Evolutionary conservation across 2,113 vertebrate species (phyloP).

Genomic region (Lanius collurio): DNA sequence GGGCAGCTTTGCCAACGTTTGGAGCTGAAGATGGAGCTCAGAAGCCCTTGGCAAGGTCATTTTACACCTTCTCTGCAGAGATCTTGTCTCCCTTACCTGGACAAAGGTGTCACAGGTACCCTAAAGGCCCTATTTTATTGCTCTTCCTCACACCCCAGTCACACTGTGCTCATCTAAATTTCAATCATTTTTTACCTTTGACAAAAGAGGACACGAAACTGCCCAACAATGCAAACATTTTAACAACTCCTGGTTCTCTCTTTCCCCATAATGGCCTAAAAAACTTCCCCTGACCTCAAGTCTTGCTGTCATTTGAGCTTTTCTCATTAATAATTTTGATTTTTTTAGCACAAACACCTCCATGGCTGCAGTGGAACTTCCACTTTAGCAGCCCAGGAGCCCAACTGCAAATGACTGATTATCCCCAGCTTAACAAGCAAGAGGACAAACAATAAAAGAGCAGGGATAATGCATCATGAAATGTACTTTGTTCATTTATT

Average conservation of each 20-base stretch:
- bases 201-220: not conserved
- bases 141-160: not conserved
- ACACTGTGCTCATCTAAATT: not conserved
- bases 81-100: not conserved
- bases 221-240: not conserved
- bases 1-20: not conserved
- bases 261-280: not conserved
- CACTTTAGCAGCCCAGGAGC: not conserved
- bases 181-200: not conserved
- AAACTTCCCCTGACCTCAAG: not conserved
- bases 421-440: constrained; percentile 7
- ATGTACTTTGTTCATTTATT: constrained; percentile 25
- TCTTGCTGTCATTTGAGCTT: not conserved
- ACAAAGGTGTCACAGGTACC: not conserved
- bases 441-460: constrained; percentile 35
- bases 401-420: not conserved
- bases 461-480: constrained; percentile 19
- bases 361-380: not conserved
- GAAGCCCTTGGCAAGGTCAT: not conserved
- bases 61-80: not conserved
- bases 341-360: not conserved
- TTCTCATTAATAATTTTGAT: not conserved
- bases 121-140: not conserved
- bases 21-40: not conserved
- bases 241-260: not conserved